These are phyloP conservation scores for Mesoligia furuncula DNA, from an alignment of 2,888 invertebrate species.

Conservation along the genomic window DNA sequence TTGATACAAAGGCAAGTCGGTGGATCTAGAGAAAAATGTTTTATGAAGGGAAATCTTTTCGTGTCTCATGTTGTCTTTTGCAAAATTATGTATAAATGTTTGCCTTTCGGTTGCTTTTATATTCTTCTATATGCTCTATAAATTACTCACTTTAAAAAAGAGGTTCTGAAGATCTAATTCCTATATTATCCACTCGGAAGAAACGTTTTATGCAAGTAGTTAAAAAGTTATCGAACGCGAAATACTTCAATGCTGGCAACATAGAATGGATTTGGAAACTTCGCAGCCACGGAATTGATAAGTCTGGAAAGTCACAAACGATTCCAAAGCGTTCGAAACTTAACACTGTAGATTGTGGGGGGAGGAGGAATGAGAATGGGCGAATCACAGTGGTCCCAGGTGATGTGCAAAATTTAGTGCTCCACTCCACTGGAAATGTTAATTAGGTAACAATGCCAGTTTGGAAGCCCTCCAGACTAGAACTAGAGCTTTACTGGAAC, in stretches of 20 bases:
- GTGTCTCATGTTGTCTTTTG: neutral
- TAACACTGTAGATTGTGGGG: conserved; percentile 31
- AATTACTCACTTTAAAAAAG: neutral
- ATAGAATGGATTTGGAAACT: conserved; percentile 38
- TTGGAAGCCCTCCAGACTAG: conserved; percentile 20
- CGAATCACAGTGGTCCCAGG: conserved; percentile 41
- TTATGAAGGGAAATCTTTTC: neutral
- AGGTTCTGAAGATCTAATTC: neutral
- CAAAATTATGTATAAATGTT: neutral
- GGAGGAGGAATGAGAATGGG: conserved; percentile 2
- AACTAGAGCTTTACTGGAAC: neutral
- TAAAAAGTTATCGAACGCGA: conserved; percentile 34
- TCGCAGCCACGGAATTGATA: conserved; percentile 37
- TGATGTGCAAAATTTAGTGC: conserved; percentile 41
- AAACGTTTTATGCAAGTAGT: conserved; percentile 20
- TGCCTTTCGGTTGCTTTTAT: neutral
- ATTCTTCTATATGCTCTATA: neutral
- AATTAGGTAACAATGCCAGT: conserved; percentile 46
- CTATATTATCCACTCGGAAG: neutral
- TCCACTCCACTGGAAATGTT: conserved; percentile 44
- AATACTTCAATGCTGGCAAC: conserved; percentile 36
- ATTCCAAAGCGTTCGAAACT: conserved; percentile 43
- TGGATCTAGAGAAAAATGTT: neutral
- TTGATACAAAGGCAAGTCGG: conserved; percentile 15
- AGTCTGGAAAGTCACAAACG: conserved; percentile 29